Percentiles rank a stretch among this genome's conserved stretches.
These are phyloP conservation scores for Macrobrachium nipponense DNA, from an alignment of 1,140 invertebrate species.

Conservation along the genomic window DNA sequence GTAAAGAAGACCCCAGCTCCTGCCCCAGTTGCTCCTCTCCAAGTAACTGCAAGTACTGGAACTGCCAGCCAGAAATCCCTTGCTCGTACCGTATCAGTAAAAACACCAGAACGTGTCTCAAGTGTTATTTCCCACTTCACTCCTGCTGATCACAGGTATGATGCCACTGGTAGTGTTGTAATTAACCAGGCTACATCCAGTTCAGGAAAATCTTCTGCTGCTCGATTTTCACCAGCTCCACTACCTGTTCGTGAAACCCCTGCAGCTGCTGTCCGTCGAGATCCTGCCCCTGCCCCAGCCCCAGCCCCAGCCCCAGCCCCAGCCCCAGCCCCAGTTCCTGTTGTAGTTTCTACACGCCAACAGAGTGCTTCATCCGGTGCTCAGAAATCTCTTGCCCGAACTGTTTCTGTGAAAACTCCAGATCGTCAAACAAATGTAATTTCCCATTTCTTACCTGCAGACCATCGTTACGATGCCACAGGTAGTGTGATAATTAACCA, in stretches of 20 bases:
- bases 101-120: background rate
- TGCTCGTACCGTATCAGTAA: background rate
- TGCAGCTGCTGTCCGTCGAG: conserved; percentile 1
- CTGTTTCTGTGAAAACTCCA: conserved; percentile 56
- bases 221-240: background rate
- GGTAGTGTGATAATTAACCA: conserved; percentile 52
- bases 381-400: conserved; percentile 45
- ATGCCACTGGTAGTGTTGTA: conserved; percentile 4
- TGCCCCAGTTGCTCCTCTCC: background rate
- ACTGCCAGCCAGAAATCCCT: background rate
- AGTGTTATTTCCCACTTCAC: conserved; percentile 2
- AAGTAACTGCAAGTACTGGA: background rate
- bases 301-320: conserved; percentile 6
- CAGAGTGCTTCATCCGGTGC: background rate
- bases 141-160: background rate
- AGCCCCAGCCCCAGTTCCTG: background rate
- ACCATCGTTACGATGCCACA: conserved; percentile 56
- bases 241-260: background rate
- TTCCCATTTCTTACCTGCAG: conserved; percentile 52
- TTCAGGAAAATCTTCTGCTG: background rate
- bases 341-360: too few relatives aligned
- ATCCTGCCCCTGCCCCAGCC: conserved; percentile 9
- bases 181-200: conserved; percentile 8
- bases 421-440: conserved; percentile 48
- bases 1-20: background rate